Base-by-base conservation (phyloP, 2,113 vertebrate species). In the Oxygymnocypris stewartii region DNA sequence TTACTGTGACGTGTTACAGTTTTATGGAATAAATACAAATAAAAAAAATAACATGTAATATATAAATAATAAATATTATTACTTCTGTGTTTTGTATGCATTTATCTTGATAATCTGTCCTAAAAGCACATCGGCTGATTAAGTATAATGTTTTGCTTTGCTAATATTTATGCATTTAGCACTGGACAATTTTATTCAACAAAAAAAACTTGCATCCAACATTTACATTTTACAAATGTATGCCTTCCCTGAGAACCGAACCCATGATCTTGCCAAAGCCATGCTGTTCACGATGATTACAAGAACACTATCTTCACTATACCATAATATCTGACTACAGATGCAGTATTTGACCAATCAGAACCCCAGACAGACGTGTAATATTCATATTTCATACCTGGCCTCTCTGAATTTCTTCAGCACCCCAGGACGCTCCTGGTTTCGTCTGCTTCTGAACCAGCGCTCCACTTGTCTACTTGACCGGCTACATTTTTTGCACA, bases 381-480 rank as follows among this genome's bases (percentile, higher is more conserved):
- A 31, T 6, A 73, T 16, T 0, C 42, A 59, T 63, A 12, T 4
- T 10, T 87, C 37, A 93, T 91, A 99, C 98, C 97, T 97, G 88
- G 96, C 96, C 87, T 99, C 98, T 91, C 92, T 95, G 92, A 99
- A 99, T 81, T 97, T 99, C 90, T 95, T 97, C 82, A 97, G 89
- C 80, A 96, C 92, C 18, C 96, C 95, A 7, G 98, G 97, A 47
- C 93, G 95, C 79, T 97, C 96, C 31, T 95, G 95, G 89, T 94
- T 95, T 35, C 96, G 93, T 85, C 97, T 94, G 35, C 92, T 95
- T 88, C 96, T 93, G 90, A 99, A 98, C 98, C 98, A 99, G 57
- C 96, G 95, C 86, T 98, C 96, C 81, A 99, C 95, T 86, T 97
- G 92, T 71, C 86, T 95, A 23, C 93, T 92, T 0, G 96, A 95